Conservation (phyloP, 2,113 vertebrate genomes). For the Hippocampus barbouri region DNA sequence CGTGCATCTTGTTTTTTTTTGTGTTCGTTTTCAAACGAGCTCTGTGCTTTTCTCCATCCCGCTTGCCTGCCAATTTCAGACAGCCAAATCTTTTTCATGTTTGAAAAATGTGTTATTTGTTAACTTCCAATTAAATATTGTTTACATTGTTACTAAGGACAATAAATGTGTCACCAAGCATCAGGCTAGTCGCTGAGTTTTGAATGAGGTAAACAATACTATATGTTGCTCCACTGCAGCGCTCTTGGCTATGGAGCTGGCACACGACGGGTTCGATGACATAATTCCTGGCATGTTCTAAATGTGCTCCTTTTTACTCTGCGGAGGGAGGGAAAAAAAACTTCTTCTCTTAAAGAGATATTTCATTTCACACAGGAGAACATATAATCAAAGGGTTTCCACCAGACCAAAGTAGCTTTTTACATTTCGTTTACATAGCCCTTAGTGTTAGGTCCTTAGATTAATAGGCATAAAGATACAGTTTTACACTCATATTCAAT, state of each 20-base stretch:
- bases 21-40: slow-evolving; percentile 36
- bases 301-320: slow-evolving; percentile 77
- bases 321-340: slow-evolving; percentile 54
- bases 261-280: slow-evolving; percentile 79
- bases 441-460: slow-evolving; percentile 5
- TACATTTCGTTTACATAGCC: slow-evolving; percentile 35
- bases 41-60: slow-evolving; percentile 42
- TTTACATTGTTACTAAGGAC: slow-evolving; percentile 89
- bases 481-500: not conserved
- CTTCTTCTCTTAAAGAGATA: slow-evolving; percentile 72
- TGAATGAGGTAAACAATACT: slow-evolving; percentile 92
- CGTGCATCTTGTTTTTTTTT: slow-evolving; percentile 34
- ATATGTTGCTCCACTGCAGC: slow-evolving; percentile 83
- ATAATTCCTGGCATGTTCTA: slow-evolving; percentile 88
- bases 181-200: slow-evolving; percentile 81
- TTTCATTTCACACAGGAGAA: slow-evolving; percentile 62
- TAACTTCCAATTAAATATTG: slow-evolving; percentile 78
- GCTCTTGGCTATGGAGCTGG: slow-evolving; percentile 80
- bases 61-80: slow-evolving; percentile 48
- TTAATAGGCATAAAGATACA: slow-evolving; percentile 15
- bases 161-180: slow-evolving; percentile 82
- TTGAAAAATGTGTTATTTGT: slow-evolving; percentile 72
- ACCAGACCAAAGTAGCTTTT: slow-evolving; percentile 33
- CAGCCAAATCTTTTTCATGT: slow-evolving; percentile 33
- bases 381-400: slow-evolving; percentile 62